phyloP scores from a whole-genome alignment of 2,888 invertebrate genomes.

The Ceriagrion tenellum region DNA sequence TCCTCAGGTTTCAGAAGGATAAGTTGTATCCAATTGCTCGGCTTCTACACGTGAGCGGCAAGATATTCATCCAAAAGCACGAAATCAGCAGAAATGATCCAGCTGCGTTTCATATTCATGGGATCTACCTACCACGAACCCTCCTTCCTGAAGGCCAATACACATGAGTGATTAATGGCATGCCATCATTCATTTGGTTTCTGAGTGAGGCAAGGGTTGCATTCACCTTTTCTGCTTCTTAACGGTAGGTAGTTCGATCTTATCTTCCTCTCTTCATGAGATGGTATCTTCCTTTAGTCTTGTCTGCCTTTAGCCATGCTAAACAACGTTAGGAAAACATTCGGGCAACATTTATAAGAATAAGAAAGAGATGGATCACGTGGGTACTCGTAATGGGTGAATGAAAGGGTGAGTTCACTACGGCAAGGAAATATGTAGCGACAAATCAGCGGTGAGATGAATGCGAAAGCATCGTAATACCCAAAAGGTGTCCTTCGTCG shows the following conservation, averaged over 20 bases:
- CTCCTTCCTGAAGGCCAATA: too few relatives aligned
- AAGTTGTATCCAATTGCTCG: too few relatives aligned
- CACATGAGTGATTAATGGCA: too few relatives aligned
- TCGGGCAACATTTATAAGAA: neutral
- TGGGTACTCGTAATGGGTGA: neutral
- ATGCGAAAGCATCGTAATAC: too few relatives aligned
- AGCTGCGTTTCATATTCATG: too few relatives aligned
- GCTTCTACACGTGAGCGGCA: too few relatives aligned
- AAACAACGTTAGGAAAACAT: neutral
- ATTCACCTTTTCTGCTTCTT: neutral
- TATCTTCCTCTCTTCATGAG: neutral
- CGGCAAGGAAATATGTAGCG: neutral
- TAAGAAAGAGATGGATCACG: neutral
- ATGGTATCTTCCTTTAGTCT: neutral
- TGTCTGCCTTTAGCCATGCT: too few relatives aligned
- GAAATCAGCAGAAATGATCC: too few relatives aligned
- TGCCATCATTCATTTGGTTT: neutral
- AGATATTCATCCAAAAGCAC: too few relatives aligned
- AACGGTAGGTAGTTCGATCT: neutral
- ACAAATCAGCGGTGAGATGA: neutral
- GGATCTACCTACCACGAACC: too few relatives aligned
- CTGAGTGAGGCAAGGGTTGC: neutral
- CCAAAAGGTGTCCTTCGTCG: too few relatives aligned
- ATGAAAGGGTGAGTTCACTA: neutral
- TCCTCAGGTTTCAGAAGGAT: too few relatives aligned